Base-by-base conservation (phyloP, 2,888 invertebrate genomes). In the Crepidodera aurea region DNA sequence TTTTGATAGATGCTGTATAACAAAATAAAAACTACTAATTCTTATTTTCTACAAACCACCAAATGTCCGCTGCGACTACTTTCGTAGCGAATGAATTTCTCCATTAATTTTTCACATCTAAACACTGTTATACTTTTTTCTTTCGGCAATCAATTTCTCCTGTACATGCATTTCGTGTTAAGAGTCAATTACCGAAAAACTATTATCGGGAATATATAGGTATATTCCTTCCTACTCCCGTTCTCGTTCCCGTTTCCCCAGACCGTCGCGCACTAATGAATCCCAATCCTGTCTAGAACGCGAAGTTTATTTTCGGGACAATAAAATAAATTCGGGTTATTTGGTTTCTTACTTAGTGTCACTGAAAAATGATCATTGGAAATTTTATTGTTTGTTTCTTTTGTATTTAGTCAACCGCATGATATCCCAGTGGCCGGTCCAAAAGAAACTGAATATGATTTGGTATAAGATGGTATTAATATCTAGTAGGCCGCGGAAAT, bases 161-260 rank as follows among this genome's bases (percentile, higher is more conserved):
- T 15, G 48, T 32, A 48, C 25, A 60, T 29, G 40, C 57, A 25
- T 40, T 51, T 50, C 60, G 40, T 60, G 60, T 37, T 32, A 48
- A 40, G 22, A 29, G 54, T 29, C 54, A 29, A 60, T 60, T 60
- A 60, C 48, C 54, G 16, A 48, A 48, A 48, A 37, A 39, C 54
- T 48, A 54, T 60, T 55, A 60, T 44, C 10, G 44, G n/a, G 19
- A 48, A 60, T 53, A 39, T 60, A 54, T 55, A 32, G 22, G 29
- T 44, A 22, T 18, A 44, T 12, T 46, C 46, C 25, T 46, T 46
- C 32, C 18, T 55, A 32, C n/a, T 55, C 46, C 46, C 25, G 46
- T 55, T 53, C 39, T 25, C 16, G 10, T 39, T 40, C 54, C 40
- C 53, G 40, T 8, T 53, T 40, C 40, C 18, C 18, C 19, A 10